A percentile compares a stretch with the other conserved stretches of the same genome.
Conservation (phyloP, 2,797 vertebrate species). For the Myotis pilosus region DNA sequence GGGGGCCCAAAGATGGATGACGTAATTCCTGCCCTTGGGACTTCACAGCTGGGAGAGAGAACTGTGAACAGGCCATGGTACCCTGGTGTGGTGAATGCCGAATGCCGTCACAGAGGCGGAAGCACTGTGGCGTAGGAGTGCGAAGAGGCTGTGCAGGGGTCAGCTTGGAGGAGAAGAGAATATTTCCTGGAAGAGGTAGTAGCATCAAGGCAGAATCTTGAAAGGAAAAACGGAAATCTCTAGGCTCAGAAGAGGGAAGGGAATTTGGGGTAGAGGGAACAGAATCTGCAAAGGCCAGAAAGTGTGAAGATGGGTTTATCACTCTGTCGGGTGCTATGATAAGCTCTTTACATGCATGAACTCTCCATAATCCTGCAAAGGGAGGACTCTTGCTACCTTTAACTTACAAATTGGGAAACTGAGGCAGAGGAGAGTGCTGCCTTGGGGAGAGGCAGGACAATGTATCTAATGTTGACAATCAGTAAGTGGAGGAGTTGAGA, state of each 20-base stretch:
- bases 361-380: background rate
- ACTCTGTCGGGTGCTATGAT: background rate
- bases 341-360: background rate
- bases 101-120: background rate
- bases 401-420: background rate
- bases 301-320: background rate
- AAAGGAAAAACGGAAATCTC: background rate
- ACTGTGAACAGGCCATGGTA: background rate
- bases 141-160: fast-evolving
- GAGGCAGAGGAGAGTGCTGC: background rate
- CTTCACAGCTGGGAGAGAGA: background rate
- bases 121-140: background rate
- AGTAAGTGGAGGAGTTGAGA: background rate
- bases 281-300: background rate
- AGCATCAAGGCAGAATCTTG: background rate
- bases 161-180: too few relatives aligned
- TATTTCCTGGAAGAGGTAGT: background rate
- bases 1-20: background rate
- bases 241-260: background rate
- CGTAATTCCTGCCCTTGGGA: background rate
- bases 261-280: background rate
- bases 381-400: background rate
- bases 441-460: background rate
- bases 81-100: background rate
- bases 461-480: background rate